phyloP scores from a whole-genome alignment of 2,888 invertebrate genomes.

The Cephus nigrinus region DNA sequence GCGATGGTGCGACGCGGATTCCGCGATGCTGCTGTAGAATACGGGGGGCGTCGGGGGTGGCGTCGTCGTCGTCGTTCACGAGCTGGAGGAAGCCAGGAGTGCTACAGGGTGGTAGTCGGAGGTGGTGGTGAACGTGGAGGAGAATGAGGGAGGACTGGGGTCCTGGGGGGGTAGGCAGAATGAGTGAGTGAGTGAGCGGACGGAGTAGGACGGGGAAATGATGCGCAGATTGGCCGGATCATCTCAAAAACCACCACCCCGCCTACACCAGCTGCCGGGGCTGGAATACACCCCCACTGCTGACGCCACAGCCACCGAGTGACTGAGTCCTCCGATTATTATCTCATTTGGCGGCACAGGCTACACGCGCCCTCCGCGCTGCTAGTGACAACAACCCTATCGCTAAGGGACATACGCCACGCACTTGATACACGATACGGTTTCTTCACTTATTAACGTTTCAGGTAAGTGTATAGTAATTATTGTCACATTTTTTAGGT shows the following conservation, averaged over 20 bases:
- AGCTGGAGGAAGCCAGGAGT: constrained; percentile 26
- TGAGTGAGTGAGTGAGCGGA: constrained; percentile 6
- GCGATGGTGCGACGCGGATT: constrained; percentile 15
- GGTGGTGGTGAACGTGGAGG: constrained; percentile 21
- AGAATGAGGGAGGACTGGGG: constrained; percentile 15
- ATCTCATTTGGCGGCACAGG: constrained; percentile 62
- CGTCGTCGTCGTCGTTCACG: constrained; percentile 14
- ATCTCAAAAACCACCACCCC: constrained; percentile 63
- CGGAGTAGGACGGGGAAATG: constrained; percentile 59
- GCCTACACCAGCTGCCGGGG: constrained; percentile 30
- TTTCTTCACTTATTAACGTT: not conserved
- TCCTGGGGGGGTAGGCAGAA: constrained; percentile 18
- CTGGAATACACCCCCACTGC: constrained; percentile 50
- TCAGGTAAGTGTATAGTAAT: not conserved
- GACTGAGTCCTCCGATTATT: constrained; percentile 60
- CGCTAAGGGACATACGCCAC: not conserved
- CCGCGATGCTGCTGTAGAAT: constrained; percentile 42
- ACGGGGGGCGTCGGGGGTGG: constrained; percentile 24
- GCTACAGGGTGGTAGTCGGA: constrained; percentile 24
- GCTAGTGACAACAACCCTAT: constrained; percentile 22
- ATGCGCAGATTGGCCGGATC: constrained; percentile 68
- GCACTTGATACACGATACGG: not conserved
- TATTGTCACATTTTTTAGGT: accelerated
- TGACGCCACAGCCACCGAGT: constrained; percentile 49
- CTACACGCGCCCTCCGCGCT: constrained; percentile 37